phyloP scores from a whole-genome alignment of 2,113 vertebrate species.

The Hypanus sabinus region DNA sequence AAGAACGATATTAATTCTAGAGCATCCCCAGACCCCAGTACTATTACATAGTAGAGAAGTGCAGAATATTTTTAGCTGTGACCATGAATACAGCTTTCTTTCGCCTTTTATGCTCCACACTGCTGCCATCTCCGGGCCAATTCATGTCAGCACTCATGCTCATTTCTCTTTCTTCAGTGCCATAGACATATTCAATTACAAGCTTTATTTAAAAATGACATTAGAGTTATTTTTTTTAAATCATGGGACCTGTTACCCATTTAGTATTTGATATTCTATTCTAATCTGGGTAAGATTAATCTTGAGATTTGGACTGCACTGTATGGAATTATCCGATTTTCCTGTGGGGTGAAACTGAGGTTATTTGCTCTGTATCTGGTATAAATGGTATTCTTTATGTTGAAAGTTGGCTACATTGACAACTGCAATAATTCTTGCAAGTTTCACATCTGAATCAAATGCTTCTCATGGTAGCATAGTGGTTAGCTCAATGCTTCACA shows the following conservation, averaged over 20 bases:
- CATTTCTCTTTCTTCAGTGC: neutral
- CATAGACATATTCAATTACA: neutral
- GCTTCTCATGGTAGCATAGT: too few species aligned
- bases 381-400: neutral
- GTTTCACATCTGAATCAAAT: neutral
- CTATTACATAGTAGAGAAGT: neutral
- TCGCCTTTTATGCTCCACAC: neutral
- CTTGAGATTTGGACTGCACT: too few species aligned
- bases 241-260: too few species aligned
- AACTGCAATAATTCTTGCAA: neutral
- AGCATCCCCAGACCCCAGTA: neutral
- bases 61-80: neutral
- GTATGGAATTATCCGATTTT: neutral
- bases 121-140: conserved; percentile 7
- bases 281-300: neutral
- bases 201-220: neutral
- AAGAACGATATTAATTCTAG: neutral
- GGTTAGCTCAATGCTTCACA: too few species aligned
- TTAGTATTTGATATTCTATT: neutral
- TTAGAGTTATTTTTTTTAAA: neutral
- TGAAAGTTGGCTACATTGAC: neutral
- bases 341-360: neutral
- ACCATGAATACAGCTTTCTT: neutral
- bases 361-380: neutral
- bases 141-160: neutral